These are phyloP conservation scores for Vanacampus margaritifer DNA, from an alignment of 2,113 vertebrate species.

Conservation along the genomic window DNA sequence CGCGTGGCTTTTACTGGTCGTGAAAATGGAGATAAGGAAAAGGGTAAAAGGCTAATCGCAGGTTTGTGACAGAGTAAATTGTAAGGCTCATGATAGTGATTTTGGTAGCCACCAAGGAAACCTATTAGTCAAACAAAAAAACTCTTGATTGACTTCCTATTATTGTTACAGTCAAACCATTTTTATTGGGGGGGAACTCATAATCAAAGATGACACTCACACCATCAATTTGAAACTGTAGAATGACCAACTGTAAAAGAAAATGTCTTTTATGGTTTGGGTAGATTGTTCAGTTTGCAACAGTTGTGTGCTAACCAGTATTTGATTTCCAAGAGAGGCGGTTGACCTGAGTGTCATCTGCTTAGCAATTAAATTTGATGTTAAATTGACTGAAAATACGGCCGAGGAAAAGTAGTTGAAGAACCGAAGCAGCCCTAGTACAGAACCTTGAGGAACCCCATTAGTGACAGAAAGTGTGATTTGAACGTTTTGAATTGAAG, in stretches of 20 bases:
- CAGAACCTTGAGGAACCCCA: not conserved
- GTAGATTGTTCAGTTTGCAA: not conserved
- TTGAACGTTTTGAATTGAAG: not conserved
- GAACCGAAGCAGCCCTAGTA: not conserved
- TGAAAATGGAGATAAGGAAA: slow-evolving; percentile 4
- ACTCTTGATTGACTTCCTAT: too few species aligned
- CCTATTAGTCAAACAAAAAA: too few species aligned
- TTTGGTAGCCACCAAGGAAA: not conserved
- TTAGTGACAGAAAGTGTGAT: not conserved
- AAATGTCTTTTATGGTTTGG: not conserved
- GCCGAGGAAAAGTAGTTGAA: not conserved
- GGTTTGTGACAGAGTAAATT: slow-evolving; percentile 15
- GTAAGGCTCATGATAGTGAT: not conserved
- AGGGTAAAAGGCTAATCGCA: slow-evolving; percentile 1
- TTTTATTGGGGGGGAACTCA: too few species aligned
- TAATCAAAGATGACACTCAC: too few species aligned
- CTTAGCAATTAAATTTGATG: not conserved
- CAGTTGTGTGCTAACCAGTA: not conserved
- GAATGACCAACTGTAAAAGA: not conserved
- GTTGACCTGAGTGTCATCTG: not conserved
- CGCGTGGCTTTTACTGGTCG: slow-evolving; percentile 9
- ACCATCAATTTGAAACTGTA: not conserved
- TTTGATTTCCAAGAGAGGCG: not conserved
- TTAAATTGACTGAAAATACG: not conserved
- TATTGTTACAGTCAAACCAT: too few species aligned